Base-by-base conservation (phyloP, 2,113 vertebrate genomes). In the Gavialis gangeticus region DNA sequence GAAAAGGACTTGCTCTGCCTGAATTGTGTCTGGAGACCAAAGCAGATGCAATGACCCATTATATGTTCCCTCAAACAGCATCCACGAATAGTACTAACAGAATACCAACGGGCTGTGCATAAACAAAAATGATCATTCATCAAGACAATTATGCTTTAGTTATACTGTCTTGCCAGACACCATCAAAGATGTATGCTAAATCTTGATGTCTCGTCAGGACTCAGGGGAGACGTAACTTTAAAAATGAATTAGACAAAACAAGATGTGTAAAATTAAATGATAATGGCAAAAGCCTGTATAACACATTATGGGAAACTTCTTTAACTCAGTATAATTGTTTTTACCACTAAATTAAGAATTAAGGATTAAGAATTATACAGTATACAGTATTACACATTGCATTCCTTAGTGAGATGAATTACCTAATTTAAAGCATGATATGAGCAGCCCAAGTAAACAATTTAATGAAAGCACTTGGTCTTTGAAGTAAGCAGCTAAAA, bases 221-320 rank as follows among this genome's bases (percentile, higher is more conserved):
- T 28, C 27, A 56, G 81, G 63, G n/a, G 37, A 86, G 85, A 55
- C 77, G 7, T 81, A 91, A 81, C 22, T 91, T 13, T 63, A 88
- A 84, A 75, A 5, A 63, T 3, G 7, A 3, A 28, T 12, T 54
- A 1, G 15, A 56, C 37, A 64, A 82, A 82, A 62, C 73, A 82
- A 17, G 3, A 67, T 91, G 71, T 59, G 55, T 24, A 67, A 8
- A 77, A 64, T 79, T 73, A 30, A 24, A 66, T 5, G 24, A 0
- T 56, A 34, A 4, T 57, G 75, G 46, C 79, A 4, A 92, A 3
- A 2, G 77, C 69, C 77, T 92, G 79, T 16, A 76, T 27, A 28
- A 77, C n/a, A 2, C n/a, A 60, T 14, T 11, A 13, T 69, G 12
- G 16, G 79, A 93, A 79, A 62, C 25, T 22, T 56, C 7, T 63